These are phyloP conservation scores for Hestina assimilis DNA, from an alignment of 1,140 invertebrate species.

Conservation along the genomic window DNA sequence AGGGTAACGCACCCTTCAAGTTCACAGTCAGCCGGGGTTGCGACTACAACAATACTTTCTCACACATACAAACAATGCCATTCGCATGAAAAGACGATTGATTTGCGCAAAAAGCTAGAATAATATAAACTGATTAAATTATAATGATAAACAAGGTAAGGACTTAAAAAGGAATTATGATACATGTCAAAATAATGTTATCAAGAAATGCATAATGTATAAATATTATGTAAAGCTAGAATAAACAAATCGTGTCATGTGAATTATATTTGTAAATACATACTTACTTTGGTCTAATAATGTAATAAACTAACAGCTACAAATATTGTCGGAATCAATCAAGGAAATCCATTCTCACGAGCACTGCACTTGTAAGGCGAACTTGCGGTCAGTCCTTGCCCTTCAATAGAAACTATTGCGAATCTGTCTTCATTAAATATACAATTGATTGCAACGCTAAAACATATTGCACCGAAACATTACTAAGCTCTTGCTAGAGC, in stretches of 20 bases:
- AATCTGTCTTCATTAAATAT: constrained; percentile 33
- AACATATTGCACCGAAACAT: constrained; percentile 47
- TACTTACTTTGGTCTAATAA: constrained; percentile 38
- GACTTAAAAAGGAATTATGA: neutral
- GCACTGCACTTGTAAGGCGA: constrained; percentile 47
- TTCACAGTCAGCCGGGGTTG: constrained; percentile 53
- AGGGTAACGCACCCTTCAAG: constrained; percentile 69
- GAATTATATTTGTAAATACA: constrained; percentile 36
- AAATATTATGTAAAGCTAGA: neutral
- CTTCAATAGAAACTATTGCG: constrained; percentile 34
- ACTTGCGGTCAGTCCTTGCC: constrained; percentile 40
- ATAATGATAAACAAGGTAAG: neutral
- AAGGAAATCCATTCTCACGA: constrained; percentile 62
- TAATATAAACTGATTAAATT: neutral
- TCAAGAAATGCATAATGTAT: neutral
- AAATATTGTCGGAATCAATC: constrained; percentile 34
- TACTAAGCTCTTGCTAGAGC: constrained; percentile 24
- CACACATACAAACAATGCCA: constrained; percentile 38
- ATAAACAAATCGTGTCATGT: constrained; percentile 22
- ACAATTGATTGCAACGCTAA: constrained; percentile 40
- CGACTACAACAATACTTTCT: constrained; percentile 23
- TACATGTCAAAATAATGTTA: neutral
- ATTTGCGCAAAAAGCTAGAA: constrained; percentile 5
- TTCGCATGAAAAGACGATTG: neutral
- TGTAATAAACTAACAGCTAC: constrained; percentile 5